Base-by-base conservation (phyloP, 2,888 invertebrate genomes). In the Anthophora plumipes region DNA sequence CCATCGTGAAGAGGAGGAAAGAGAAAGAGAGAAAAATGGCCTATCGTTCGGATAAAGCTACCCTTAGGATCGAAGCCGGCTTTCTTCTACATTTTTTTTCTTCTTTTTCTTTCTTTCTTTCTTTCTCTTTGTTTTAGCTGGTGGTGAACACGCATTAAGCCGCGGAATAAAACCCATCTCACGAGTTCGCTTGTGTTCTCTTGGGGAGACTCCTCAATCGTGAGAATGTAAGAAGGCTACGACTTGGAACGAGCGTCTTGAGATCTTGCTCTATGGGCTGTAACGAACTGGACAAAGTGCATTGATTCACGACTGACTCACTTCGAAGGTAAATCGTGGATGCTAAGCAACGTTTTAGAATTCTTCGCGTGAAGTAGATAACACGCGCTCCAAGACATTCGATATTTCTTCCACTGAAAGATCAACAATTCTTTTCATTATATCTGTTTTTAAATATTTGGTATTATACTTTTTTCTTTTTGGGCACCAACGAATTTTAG, bases 151-250 rank as follows among this genome's bases (percentile, higher is more conserved):
- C 82, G 79, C 75, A 80, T 81, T 90, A 89, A 90, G 89, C 89
- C 83, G 82, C 73, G 72, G 83, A 90, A 89, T 90, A 86, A 89
- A 90, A 87, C 66, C 79, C 81, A 73, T 68, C 77, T 74, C 81
- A 85, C 78, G 81, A 77, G 41, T 52, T 20, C 57, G 69, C 55
- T 60, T 31, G 20, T 52, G 25, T n/a, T 55, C 60, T 57, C 20
- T 0, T 20, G 61, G 12, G 22, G 0, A 31, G 31, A 50, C 22
- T 71, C 64, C 37, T 68, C 43, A 57, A 39, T 25, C 20, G n/a
- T 22, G 11, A 48, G 25, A 46, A 79, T 31, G 43, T 25, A 75
- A 57, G 66, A 61, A 41, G 46, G 39, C 17, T 14, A 39, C 25
- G 67, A 14, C 37, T 11, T n/a, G 48, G 22, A 64, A 69, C 41